Conservation (phyloP, 2,888 invertebrate genomes). For the Ophioninae sp. region DNA sequence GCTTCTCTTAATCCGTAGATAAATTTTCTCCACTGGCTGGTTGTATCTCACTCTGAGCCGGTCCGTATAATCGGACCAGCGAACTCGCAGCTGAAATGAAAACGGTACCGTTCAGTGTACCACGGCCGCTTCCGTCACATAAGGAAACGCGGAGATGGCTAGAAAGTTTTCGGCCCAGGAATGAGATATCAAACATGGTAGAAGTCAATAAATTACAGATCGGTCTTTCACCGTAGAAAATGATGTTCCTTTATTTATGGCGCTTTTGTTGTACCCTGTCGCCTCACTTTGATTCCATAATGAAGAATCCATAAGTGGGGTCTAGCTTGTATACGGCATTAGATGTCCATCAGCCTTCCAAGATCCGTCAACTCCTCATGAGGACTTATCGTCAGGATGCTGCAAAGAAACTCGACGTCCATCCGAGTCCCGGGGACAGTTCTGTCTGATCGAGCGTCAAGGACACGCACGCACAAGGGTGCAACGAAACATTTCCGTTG, state of each 20-base stretch:
- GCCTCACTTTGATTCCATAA: conserved; percentile 6
- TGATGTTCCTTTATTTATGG: background rate
- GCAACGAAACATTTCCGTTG: conserved; percentile 4
- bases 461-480: background rate
- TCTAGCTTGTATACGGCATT: conserved; percentile 10
- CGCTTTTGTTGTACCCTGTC: background rate
- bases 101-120: background rate
- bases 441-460: conserved; percentile 32
- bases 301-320: conserved; percentile 5
- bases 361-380: conserved; percentile 17
- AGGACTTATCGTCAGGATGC: conserved; percentile 29
- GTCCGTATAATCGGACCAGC: conserved; percentile 12
- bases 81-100: background rate
- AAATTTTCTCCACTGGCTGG: conserved; percentile 43
- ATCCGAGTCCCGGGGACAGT: background rate
- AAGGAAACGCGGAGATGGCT: background rate
- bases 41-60: conserved; percentile 18
- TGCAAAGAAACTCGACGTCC: background rate
- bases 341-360: conserved; percentile 7
- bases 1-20: conserved; percentile 55
- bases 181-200: background rate
- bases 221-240: background rate
- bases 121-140: background rate
- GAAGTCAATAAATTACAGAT: background rate
- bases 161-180: background rate